A percentile compares a stretch with the other conserved stretches of the same genome.
Evolutionary conservation across 1,140 invertebrate species (phyloP).

Genomic region (Hylaeus volcanicus): DNA sequence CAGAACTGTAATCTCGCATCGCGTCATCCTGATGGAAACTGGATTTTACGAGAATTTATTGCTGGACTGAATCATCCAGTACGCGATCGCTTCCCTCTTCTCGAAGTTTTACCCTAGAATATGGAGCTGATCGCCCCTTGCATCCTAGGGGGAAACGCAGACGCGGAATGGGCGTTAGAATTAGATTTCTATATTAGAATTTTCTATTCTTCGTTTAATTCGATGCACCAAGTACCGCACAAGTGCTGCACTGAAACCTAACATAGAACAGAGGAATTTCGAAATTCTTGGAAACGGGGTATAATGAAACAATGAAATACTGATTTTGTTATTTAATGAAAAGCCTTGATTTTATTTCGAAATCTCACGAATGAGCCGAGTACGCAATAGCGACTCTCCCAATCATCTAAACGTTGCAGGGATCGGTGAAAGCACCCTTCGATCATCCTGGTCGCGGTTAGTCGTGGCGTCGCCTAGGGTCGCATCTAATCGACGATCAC

Average conservation of each 20-base stretch:
- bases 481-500: conserved; percentile 48
- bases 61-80: background rate
- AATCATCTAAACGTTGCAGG: conserved; percentile 60
- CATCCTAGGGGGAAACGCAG: background rate
- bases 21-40: background rate
- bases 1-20: conserved; percentile 37
- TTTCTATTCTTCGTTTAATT: too few relatives aligned
- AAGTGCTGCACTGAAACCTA: too few relatives aligned
- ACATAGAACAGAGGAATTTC: too few relatives aligned
- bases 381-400: conserved; percentile 30
- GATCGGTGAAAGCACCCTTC: conserved; percentile 40
- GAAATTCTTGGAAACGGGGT: too few relatives aligned
- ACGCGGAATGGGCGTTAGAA: background rate
- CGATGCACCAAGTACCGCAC: too few relatives aligned
- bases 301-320: too few relatives aligned
- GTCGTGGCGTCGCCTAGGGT: conserved; percentile 19
- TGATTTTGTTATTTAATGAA: too few relatives aligned
- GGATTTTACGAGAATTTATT: conserved; percentile 16
- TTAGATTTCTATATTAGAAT: too few relatives aligned
- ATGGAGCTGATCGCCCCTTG: background rate
- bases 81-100: background rate
- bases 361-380: background rate
- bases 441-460: conserved; percentile 27
- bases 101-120: background rate
- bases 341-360: too few relatives aligned